These are phyloP conservation scores for Neoniphon sammara DNA, from an alignment of 2,797 vertebrate genomes.

Conservation along the genomic window DNA sequence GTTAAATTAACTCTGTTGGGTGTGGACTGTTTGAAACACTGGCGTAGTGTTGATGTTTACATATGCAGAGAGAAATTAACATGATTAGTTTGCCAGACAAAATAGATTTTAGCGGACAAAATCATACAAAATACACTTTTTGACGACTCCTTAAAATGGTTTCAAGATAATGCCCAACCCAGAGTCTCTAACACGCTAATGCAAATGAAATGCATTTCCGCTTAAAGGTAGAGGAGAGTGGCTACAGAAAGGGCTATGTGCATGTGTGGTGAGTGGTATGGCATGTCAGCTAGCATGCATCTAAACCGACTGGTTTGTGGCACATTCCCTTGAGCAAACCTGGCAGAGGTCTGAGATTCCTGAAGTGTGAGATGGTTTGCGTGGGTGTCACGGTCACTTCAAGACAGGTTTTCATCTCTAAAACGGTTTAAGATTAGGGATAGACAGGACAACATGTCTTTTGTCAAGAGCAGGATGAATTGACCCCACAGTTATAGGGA, in stretches of 20 bases:
- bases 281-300: constrained; percentile 63
- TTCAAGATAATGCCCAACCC: neutral
- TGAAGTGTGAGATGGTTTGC: constrained; percentile 53
- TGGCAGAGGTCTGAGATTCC: constrained; percentile 71
- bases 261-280: constrained; percentile 32
- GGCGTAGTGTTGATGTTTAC: no score
- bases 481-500: no score
- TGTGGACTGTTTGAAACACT: neutral
- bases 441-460: neutral
- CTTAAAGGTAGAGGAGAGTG: constrained; percentile 54
- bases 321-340: constrained; percentile 56
- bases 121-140: neutral
- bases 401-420: no score
- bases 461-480: no score
- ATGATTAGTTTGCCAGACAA: no score
- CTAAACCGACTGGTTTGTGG: constrained; percentile 78
- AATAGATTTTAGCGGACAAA: neutral
- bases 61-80: no score
- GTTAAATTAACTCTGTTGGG: constrained; percentile 1
- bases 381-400: constrained; percentile 27
- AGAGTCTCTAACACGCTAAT: neutral
- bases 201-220: constrained; percentile 10
- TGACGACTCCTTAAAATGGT: neutral
- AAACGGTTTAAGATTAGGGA: neutral
- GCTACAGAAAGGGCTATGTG: constrained; percentile 12